phyloP scores from a whole-genome alignment of 2,888 invertebrate genomes.

The Campoletis raptor region DNA sequence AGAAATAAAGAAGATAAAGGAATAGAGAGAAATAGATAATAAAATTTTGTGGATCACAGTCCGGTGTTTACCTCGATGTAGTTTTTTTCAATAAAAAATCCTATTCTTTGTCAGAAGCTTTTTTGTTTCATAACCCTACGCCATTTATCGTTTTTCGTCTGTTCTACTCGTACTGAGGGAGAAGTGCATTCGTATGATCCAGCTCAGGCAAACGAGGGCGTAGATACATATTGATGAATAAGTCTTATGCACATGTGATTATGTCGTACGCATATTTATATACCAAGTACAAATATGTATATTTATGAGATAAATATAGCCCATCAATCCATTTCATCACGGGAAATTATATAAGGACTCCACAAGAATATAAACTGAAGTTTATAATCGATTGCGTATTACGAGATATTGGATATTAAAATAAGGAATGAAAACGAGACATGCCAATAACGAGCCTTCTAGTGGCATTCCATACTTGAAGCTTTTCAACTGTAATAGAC shows the following conservation, averaged over 20 bases:
- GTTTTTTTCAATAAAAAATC: background rate
- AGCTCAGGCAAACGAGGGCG: background rate
- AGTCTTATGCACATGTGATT: background rate
- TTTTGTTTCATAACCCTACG: background rate
- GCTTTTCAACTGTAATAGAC: background rate
- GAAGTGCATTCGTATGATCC: background rate
- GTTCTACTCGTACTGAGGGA: background rate
- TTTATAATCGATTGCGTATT: slow-evolving; percentile 26
- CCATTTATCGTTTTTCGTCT: background rate
- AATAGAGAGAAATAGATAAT: background rate
- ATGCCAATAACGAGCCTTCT: slow-evolving; percentile 29
- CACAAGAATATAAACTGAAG: background rate
- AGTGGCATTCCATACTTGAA: slow-evolving; percentile 13
- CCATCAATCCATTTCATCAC: background rate
- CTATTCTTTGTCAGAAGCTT: background rate
- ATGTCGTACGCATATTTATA: background rate
- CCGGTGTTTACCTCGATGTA: background rate
- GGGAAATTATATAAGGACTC: background rate
- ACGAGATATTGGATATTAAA: slow-evolving; percentile 24
- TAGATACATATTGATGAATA: background rate
- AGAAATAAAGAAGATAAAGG: background rate
- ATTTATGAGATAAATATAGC: slow-evolving; percentile 3
- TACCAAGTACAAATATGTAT: background rate
- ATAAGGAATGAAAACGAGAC: slow-evolving; percentile 18
- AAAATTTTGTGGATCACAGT: background rate